Evolutionary conservation across 1,140 invertebrate genomes (phyloP), one percentile per base, ranked within the genome.

Genomic region (Nasonia vitripennis): DNA sequence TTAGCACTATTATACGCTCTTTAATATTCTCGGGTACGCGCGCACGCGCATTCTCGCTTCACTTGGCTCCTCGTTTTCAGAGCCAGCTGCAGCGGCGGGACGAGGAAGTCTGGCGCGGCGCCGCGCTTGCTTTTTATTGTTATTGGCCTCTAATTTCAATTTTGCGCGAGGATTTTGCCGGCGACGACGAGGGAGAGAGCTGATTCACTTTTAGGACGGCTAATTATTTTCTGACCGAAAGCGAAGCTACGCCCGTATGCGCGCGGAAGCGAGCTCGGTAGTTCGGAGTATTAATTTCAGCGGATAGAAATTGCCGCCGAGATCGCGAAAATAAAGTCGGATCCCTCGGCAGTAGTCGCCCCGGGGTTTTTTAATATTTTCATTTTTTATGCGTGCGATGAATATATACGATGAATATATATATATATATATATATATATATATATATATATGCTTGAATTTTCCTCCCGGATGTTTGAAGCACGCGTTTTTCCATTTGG

Each of bases 121-220:
- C 11, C 11, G 27, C 45, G 45, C 41, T 51, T 78, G 75, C 45
- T 51, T 51, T 75, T 37, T 75, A 75, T 45, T 45, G 73, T 75
- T 71, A 71, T 71, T 75, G 73, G 31, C 31, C 37, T 75, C 45
- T 75, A 75, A 75, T 75, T 75, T 75, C 73, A 75, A 75, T 75
- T 45, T 45, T 37, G 73, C 34, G 14, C 37, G 75, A 17, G 45
- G 75, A 78, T 78, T 75, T 78, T 11, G 23, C 37, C 34, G 2
- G 6, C 27, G 31, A 34, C 23, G 55, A 7, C 27, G 27, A 23
- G 23, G 11, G 70, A 17, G 68, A 70, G 27, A 71, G 68, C 68
- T 71, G 68, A 71, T 71, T 71, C 9, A 71, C 14, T 34, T 71
- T 71, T 71, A 71, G 11, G 68, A 31, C 68, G 27, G 10, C 68